Percentiles rank a stretch among this genome's conserved stretches.
phyloP scores from a whole-genome alignment of 2,888 invertebrate genomes.

The Yponomeuta cagnagella region DNA sequence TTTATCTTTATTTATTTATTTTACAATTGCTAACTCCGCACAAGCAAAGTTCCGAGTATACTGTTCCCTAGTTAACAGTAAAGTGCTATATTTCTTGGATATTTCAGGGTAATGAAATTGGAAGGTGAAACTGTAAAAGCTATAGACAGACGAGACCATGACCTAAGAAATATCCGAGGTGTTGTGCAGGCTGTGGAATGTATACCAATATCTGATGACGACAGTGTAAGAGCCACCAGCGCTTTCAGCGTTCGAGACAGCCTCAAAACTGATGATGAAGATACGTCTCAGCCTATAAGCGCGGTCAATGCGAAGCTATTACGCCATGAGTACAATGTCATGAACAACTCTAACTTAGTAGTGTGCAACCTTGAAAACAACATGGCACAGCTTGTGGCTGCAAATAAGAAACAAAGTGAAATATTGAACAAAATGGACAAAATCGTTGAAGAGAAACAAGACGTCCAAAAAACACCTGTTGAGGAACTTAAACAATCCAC shows the following conservation, averaged over 20 bases:
- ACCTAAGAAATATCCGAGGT: constrained; percentile 49
- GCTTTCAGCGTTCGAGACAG: constrained; percentile 69
- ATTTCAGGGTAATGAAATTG: constrained; percentile 38
- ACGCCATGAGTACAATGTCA: constrained; percentile 64
- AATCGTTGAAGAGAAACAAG: constrained; percentile 60
- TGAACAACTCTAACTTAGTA: constrained; percentile 68
- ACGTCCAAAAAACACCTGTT: constrained; percentile 31
- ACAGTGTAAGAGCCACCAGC: constrained; percentile 67
- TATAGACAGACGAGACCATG: constrained; percentile 52
- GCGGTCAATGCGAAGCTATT: constrained; percentile 64
- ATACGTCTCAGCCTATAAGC: constrained; percentile 63
- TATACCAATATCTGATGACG: constrained; percentile 67
- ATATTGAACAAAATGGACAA: constrained; percentile 59
- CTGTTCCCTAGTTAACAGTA: no score
- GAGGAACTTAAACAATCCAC: constrained; percentile 27
- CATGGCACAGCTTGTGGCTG: constrained; percentile 63
- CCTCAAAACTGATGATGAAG: constrained; percentile 69
- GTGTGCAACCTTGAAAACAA: constrained; percentile 69
- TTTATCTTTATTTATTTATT: no score
- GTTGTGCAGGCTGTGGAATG: constrained; percentile 62
- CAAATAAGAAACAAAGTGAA: constrained; percentile 52
- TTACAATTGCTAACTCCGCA: no score
- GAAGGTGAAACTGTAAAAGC: constrained; percentile 40
- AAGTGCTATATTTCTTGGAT: no score
- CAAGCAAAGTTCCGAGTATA: no score